Base-by-base conservation (phyloP, 1,140 invertebrate species). In the Eueides isabella region DNA sequence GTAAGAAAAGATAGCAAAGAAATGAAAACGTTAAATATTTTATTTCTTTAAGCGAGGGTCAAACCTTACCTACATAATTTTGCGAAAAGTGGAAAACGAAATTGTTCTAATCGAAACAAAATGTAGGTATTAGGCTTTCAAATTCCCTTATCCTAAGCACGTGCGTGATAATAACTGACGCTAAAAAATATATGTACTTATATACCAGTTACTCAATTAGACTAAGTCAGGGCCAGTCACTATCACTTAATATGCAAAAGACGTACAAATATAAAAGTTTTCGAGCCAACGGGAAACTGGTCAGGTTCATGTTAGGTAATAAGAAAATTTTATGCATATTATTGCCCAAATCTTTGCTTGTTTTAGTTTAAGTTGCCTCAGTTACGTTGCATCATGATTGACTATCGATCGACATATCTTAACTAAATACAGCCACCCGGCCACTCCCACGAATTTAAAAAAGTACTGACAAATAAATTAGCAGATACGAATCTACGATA, bases 281-380 rank as follows among this genome's bases (percentile, higher is more conserved):
- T 19, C 26, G 23, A 55, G 2, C n/a, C n/a, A 55, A 55, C 48
- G 48, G 48, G 19, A 55, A 55, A 55, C 48, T 23, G 48, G 48
- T 55, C 48, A 55, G 44, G 44, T 48, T 48, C 44, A 23, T 23
- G 9, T 55, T 55, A 23, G 48, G 48, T 19, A 55, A 55, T 23
- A 55, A 55, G 48, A 55, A 55, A 55, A 55, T 23, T 55, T 55
- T 11, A 55, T 55, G 48, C 26, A 11, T 6, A 55, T 19, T 11
- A 55, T 55, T 55, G 48, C 48, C 48, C 48, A 55, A 55, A 55
- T 23, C 48, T 55, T 26, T 55, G 48, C 48, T 55, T 55, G 48
- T 55, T 55, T 55, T 55, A 55, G 48, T 55, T 55, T 55, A 55
- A 55, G 48, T 26, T 55, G 48, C 0, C 19, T 48, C 48, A 3